Evolutionary conservation across 2,113 vertebrate species (phyloP), one percentile per base, ranked within the genome.

Genomic region (Carollia perspicillata): DNA sequence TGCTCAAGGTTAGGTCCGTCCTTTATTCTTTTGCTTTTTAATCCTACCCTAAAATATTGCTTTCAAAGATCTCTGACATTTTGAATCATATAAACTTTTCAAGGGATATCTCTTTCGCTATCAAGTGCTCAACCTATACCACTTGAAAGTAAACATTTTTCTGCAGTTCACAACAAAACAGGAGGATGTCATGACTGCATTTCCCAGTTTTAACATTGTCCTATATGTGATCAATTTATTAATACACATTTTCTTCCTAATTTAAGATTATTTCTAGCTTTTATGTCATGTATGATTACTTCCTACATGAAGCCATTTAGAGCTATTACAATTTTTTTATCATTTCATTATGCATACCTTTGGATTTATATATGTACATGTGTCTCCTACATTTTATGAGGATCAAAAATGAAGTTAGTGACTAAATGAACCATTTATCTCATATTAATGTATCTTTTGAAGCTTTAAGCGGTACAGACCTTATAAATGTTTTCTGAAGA

Each of bases 41-140:
- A 18, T 40, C 13, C 35, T 95, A 4, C 42, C n/a, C 49, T 92
- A 75, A 87, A 94, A 93, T 77, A 79, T 35, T 95, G 49, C 40
- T 87, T 68, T 96, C n/a, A 90, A 87, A 92, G 42, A 44, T 92
- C 35, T 69, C 65, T 75, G 69, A n/a, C 8, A n/a, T 84, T 94
- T 92, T 88, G 18, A 90, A 77, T 88, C 18, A 78, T 47, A 60
- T 47, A 93, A 77, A 17, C 26, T 78, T 93, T 84, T 75, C 60
- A 72, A 91, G 35, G 81, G 4, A 6, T 63, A 1, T 35, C 44
- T 69, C 18, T 86, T 30, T 65, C 3, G 3, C 23, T 77, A 77
- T 33, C 65, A 47, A 90, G 87, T 72, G 35, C 28, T 88, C 7
- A 35, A 0, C 83, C 9, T 78, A 13, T 66, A 8, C 14, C 72